Evolutionary conservation across 2,888 invertebrate species (phyloP), one percentile per base, ranked within the genome.

Genomic region (Lissocephala sabroskyi): DNA sequence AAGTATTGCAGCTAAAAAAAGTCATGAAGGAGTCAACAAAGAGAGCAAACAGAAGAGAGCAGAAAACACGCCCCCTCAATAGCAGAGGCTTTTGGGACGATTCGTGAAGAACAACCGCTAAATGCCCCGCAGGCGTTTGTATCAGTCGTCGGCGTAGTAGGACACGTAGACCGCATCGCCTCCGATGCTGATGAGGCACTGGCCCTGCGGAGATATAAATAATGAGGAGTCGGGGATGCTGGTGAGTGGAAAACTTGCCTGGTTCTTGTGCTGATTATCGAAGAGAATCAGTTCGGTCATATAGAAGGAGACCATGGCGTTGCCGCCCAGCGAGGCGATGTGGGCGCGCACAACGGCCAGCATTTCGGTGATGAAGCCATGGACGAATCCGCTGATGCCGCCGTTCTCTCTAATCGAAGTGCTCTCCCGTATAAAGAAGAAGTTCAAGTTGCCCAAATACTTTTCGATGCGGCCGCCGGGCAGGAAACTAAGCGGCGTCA

Each of bases 221-320:
- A 39, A 1, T n/a, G 1, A 39, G 23, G 23, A 2, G 6, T 23
- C 13, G 1, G 18, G 3, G n/a, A n/a, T n/a, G n/a, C n/a, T n/a
- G n/a, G n/a, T n/a, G n/a, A 4, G 14, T 32, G 41, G 32, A 4
- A 36, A 6, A 6, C n/a, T 9, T 6, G 96, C 97, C 90, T 98
- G 98, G 86, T 97, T 98, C 85, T 97, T 97, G 82, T 97, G 96
- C 59, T 95, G 93, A 84, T 95, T 97, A 83, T 96, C 94, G 52
- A 94, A 90, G 32, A 98, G 86, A 78, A 96, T 91, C 65, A 96
- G 92, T 84, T 98, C 95, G 7, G 93, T 94, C 88, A 97, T 91
- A 83, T 94, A 95, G 85, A 95, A 97, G 0, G 96, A 94, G 0
- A 97, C 93, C 87, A 98, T 91, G 1, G 97, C 96, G 85, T 98